A percentile compares a stretch with the other conserved stretches of the same genome.
Conservation (phyloP, 1,140 invertebrate species). For the Procambarus virginalis region DNA sequence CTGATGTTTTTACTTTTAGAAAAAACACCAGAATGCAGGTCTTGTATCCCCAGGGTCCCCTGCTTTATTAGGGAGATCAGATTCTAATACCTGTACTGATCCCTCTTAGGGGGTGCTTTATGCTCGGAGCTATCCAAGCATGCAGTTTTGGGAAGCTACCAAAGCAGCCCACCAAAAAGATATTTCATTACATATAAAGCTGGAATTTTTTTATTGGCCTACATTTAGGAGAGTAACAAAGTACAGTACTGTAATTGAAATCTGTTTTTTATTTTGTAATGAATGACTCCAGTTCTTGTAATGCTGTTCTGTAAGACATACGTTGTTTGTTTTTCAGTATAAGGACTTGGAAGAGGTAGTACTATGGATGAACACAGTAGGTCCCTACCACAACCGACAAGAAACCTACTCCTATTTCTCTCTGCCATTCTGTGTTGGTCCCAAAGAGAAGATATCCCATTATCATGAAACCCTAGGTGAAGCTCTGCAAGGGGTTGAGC, state of each 20-base stretch:
- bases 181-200: neutral
- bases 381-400: conserved; percentile 98
- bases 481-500: conserved; percentile 96
- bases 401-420: conserved; percentile 99
- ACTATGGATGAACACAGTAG: conserved; percentile 99
- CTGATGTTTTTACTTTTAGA: no score
- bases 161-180: no score
- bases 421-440: conserved; percentile 96
- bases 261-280: neutral
- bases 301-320: neutral
- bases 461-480: conserved; percentile 99
- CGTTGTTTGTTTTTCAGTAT: conserved; percentile 79
- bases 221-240: no score
- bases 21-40: no score
- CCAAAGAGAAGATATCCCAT: conserved; percentile 93
- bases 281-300: no score
- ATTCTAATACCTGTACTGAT: no score
- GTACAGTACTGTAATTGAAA: neutral
- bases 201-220: neutral
- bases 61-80: no score
- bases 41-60: no score
- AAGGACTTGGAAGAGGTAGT: conserved; percentile 95
- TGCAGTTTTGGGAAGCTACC: no score
- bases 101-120: no score
- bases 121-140: no score